Percentiles rank a stretch among this genome's conserved stretches.
These are phyloP conservation scores for Pharmacophagus antenor DNA, from an alignment of 2,888 invertebrate genomes.

Conservation along the genomic window DNA sequence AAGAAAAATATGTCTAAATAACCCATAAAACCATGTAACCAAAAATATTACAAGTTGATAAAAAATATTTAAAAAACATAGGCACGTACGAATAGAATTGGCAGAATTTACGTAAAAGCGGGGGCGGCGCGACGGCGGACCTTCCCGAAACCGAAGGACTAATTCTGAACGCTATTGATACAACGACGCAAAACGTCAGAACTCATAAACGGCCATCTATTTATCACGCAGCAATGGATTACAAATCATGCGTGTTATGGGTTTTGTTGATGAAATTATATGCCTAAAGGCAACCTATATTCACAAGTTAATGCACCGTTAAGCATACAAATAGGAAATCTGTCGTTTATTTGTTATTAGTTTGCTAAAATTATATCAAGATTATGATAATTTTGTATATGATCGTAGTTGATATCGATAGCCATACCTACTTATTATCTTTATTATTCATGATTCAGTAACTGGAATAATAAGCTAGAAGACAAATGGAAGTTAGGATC, in stretches of 20 bases:
- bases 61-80: not conserved
- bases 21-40: too few relatives aligned
- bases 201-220: not conserved
- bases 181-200: not conserved
- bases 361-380: not conserved
- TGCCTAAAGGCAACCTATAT: not conserved
- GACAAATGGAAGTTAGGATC: too few relatives aligned
- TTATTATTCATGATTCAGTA: too few relatives aligned
- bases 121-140: not conserved
- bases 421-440: too few relatives aligned
- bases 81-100: not conserved
- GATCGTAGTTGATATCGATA: too few relatives aligned
- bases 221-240: not conserved
- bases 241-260: not conserved
- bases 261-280: too few relatives aligned
- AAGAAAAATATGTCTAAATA: too few relatives aligned
- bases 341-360: not conserved
- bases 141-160: not conserved
- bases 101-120: not conserved
- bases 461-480: too few relatives aligned
- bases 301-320: not conserved
- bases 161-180: not conserved
- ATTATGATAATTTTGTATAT: too few relatives aligned
- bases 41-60: not conserved
- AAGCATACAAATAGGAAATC: not conserved